A percentile compares a stretch with the other conserved stretches of the same genome.
Conservation (phyloP, 37 sponge, comb jelly and placozoan genomes). For the Petrosia ficiformis region DNA sequence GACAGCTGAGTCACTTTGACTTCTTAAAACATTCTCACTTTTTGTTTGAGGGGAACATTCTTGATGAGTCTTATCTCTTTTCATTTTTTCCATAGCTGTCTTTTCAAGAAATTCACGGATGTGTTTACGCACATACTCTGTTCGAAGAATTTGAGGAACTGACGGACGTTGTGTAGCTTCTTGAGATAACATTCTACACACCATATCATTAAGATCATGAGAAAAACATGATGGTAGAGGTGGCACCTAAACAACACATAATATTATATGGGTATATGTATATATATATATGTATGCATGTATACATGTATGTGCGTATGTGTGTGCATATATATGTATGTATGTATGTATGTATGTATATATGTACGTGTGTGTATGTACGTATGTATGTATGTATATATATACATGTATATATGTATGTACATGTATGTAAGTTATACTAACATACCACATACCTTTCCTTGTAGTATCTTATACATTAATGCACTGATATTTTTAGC, state of each 20-base stretch:
- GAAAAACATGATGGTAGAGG: constrained; percentile 72
- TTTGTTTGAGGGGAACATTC: too few species aligned
- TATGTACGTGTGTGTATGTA: too few species aligned
- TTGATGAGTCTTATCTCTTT: too few species aligned
- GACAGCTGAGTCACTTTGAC: too few species aligned
- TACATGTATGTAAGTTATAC: not conserved
- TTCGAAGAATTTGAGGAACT: constrained; percentile 65
- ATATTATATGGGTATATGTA: too few species aligned
- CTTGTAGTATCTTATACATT: constrained; percentile 75
- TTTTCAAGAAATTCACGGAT: constrained; percentile 78
- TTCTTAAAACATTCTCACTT: too few species aligned
- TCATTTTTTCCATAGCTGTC: constrained; percentile 26
- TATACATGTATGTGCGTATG: too few species aligned
- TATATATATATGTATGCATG: too few species aligned
- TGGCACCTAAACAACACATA: too few species aligned
- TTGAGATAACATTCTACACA: constrained; percentile 69
- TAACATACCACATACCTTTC: constrained; percentile 45
- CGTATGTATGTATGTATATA: not conserved
- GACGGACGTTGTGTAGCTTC: constrained; percentile 65
- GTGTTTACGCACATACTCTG: constrained; percentile 58
- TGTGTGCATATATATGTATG: too few species aligned
- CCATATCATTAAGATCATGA: constrained; percentile 56
- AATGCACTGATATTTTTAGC: constrained; percentile 84
- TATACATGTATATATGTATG: not conserved
- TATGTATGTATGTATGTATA: constrained; percentile 14